phyloP scores from a whole-genome alignment of 1,140 invertebrate species.

The Pseudobourletiella spinata region DNA sequence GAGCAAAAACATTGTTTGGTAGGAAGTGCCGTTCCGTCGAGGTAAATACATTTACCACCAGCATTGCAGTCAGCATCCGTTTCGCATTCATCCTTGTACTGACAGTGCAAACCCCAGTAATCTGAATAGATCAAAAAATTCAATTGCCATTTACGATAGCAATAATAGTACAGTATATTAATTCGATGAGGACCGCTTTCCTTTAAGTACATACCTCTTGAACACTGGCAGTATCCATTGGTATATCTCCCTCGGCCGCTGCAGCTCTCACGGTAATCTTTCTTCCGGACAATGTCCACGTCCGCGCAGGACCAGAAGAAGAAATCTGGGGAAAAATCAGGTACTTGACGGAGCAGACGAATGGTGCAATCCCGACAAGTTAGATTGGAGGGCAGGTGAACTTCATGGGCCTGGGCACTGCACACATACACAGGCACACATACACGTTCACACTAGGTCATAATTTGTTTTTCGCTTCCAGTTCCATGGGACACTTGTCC shows the following conservation, averaged over 20 bases:
- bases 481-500: too few relatives aligned
- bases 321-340: constrained; percentile 75
- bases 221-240: constrained; percentile 47
- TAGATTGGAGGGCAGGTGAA: constrained; percentile 68
- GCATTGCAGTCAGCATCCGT: constrained; percentile 71
- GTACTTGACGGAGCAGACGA: constrained; percentile 72
- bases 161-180: neutral
- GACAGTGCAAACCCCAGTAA: constrained; percentile 61
- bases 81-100: constrained; percentile 73
- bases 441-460: constrained; percentile 1
- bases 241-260: constrained; percentile 68
- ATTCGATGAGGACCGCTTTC: too few relatives aligned
- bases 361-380: constrained; percentile 82
- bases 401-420: constrained; percentile 69
- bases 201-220: constrained; percentile 3
- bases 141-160: neutral
- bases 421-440: constrained; percentile 1
- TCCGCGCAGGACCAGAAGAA: constrained; percentile 92
- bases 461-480: neutral
- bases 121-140: constrained; percentile 7
- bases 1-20: constrained; percentile 79
- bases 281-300: constrained; percentile 66
- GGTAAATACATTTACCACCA: constrained; percentile 66
- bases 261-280: constrained; percentile 67
- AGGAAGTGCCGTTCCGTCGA: constrained; percentile 65